Base-by-base conservation (phyloP, 2,888 invertebrate genomes). In the Leptopilina syphax region DNA sequence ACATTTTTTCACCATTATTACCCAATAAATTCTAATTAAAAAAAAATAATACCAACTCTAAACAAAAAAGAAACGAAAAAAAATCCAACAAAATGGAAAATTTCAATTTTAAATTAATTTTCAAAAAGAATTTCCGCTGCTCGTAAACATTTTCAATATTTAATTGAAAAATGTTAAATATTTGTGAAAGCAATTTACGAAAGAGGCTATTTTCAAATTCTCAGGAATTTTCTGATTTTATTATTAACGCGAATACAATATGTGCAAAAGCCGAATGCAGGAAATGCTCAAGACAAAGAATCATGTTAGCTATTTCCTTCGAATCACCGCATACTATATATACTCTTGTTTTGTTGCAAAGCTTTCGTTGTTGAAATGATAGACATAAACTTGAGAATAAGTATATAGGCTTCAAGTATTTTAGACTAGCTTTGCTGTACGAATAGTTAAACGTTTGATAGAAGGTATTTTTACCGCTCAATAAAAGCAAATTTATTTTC, bases 301-400 rank as follows among this genome's bases (percentile, higher is more conserved):
- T 63, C 63, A 63, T 12, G 24, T 18, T 63, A 63, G 63, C 63
- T 24, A 63, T 63, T 63, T 63, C 24, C 63, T 63, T 18, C n/a
- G 63, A 63, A 63, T 63, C 63, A 63, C 63, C 63, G 34, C 34
- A 34, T 4, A 34, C 34, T 34, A 34, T 34, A 34, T 34, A 34
- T 34, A 18, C 24, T 63, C 24, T 50, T 24, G 63, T 24, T 63
- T 63, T 63, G 63, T 63, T 63, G 18, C 63, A 24, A 24, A 9
- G 63, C 63, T 18, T 63, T 63, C 63, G 63, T 63, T 63, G 63
- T 63, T 63, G 18, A 63, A 63, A 63, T 63, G 63, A 63, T 63
- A 63, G 63, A 63, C 63, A 63, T 63, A 63, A 63, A 63, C 63
- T 63, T 63, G 9, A 63, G 63, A 7, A 63, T 63, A 60, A 60